Conservation (phyloP, 2,113 vertebrate genomes). For the Corynorhinus townsendii region DNA sequence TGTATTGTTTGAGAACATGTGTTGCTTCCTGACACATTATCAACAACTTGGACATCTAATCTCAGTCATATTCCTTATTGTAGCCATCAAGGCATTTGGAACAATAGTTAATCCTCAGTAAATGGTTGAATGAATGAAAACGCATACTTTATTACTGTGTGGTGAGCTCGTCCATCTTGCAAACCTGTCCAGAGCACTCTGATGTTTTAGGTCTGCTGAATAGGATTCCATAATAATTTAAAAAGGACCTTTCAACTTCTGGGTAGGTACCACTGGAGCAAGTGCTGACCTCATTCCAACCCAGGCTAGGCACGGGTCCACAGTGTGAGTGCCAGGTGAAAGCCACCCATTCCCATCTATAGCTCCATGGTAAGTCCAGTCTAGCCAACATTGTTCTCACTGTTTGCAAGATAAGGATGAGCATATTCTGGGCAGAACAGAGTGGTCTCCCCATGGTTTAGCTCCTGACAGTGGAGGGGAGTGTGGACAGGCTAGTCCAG, state of each 20-base stretch:
- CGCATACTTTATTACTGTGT: neutral
- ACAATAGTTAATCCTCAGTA: neutral
- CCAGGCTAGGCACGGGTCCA: neutral
- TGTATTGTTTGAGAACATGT: neutral
- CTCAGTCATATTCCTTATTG: neutral
- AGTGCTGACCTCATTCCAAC: neutral
- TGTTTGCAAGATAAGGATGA: neutral
- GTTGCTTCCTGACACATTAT: neutral
- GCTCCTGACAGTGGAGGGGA: neutral
- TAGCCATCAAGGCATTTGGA: neutral
- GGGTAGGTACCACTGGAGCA: neutral
- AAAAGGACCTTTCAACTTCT: neutral
- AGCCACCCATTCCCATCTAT: neutral
- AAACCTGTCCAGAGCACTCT: neutral
- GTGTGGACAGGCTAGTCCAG: rapidly evolving
- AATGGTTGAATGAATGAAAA: neutral
- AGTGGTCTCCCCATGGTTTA: neutral
- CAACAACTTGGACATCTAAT: neutral
- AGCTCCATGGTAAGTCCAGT: rapidly evolving
- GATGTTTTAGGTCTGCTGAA: neutral
- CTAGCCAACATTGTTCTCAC: neutral
- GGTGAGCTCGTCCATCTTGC: neutral
- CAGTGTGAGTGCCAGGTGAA: neutral
- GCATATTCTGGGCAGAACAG: neutral
- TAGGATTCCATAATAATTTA: neutral